Base-by-base conservation (phyloP, 2,888 invertebrate genomes). In the Azorinus chamasolen region DNA sequence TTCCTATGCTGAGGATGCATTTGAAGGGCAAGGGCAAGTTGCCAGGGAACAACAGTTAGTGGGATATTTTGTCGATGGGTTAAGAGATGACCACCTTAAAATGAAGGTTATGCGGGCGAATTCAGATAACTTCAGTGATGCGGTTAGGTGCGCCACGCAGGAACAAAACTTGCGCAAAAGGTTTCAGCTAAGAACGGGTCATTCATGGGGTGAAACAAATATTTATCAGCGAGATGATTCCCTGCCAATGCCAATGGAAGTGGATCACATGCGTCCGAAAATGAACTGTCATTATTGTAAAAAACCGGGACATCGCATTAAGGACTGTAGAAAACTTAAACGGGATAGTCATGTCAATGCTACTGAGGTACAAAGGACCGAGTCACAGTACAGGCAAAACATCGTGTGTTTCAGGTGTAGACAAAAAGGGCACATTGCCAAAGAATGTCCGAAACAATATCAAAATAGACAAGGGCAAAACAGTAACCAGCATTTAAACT, bases 401-500 rank as follows among this genome's bases (percentile, higher is more conserved):
- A 55, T 25, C n/a, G 0, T 16, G 16, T 61, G 61, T 69, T 12
- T 41, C 2, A 20, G 39, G 2, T 54, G 61, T 37, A 24, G 24
- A 18, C 27, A 39, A 32, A 45, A 45, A 50, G 43, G 62, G 20
- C 57, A 64, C 24, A 59, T 22, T 4, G 37, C 68, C 8, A 58
- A 18, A 20, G 45, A 58, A 25, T 59, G 58, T 63, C 1, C 39
- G n/a, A 32, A n/a, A n/a, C 24, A 25, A 20, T 10, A 25, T 24
- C n/a, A 25, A 8, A 46, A 22, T 25, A 48, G 18, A 12, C 24
- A 22, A 25, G 32, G 25, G 1, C 57, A 2, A 41, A 20, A 1
- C 63, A 71, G 3, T 14, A 32, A 68, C 84, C 16, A 91, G 48
- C 20, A 25, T 32, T 37, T 54, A 54, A 54, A 54, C 54, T 16